A percentile compares a stretch with the other conserved stretches of the same genome.
Conservation (phyloP, 1,140 invertebrate species). For the Meteorus sp. region DNA sequence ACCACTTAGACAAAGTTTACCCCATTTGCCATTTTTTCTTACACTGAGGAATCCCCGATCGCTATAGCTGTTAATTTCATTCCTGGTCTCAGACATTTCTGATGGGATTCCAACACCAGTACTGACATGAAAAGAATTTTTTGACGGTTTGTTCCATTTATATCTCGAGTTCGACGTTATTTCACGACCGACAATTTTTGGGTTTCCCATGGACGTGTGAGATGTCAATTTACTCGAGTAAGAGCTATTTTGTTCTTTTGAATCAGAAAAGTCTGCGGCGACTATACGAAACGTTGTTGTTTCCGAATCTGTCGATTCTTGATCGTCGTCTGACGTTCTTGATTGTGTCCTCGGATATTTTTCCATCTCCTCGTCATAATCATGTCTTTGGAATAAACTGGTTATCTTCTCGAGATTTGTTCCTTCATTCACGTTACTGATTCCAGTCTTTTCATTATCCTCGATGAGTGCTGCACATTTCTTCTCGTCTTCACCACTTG, state of each 20-base stretch:
- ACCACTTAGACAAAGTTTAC: slow-evolving; percentile 67
- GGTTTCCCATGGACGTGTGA: not conserved
- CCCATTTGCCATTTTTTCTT: slow-evolving; percentile 76
- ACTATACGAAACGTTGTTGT: slow-evolving; percentile 38
- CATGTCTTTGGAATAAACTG: not conserved
- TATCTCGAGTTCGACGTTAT: slow-evolving; percentile 41
- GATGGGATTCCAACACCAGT: slow-evolving; percentile 26
- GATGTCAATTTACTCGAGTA: not conserved
- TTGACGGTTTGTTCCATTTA: slow-evolving; percentile 19
- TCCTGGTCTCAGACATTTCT: slow-evolving; percentile 19
- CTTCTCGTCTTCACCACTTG: slow-evolving; percentile 78
- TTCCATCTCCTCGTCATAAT: not conserved
- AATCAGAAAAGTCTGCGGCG: not conserved
- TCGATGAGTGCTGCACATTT: slow-evolving; percentile 64
- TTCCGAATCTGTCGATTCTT: slow-evolving; percentile 31
- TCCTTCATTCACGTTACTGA: not conserved
- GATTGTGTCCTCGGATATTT: too few species aligned
- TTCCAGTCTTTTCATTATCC: slow-evolving; percentile 37
- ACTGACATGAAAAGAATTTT: slow-evolving; percentile 32
- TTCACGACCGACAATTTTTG: slow-evolving; percentile 44
- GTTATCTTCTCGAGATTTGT: not conserved
- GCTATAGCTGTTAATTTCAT: slow-evolving; percentile 49
- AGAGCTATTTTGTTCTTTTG: slow-evolving; percentile 8
- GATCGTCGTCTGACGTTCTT: not conserved
- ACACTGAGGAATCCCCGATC: slow-evolving; percentile 72